phyloP scores from a whole-genome alignment of 2,113 vertebrate species.

The Brachyhypopomus gauderio region DNA sequence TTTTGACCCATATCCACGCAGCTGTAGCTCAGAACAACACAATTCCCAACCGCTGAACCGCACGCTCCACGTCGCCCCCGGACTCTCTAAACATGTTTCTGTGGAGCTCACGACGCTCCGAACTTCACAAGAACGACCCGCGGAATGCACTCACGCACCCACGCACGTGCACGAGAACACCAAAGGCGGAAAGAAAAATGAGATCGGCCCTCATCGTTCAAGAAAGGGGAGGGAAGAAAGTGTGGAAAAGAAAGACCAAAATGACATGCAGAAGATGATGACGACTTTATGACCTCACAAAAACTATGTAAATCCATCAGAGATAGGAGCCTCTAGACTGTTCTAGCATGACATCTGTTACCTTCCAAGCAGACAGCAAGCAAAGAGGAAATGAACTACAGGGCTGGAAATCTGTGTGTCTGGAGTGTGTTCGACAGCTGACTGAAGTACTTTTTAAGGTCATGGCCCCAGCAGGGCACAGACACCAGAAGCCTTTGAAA shows the following conservation, averaged over 20 bases:
- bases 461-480: no score
- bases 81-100: not conserved
- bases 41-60: not conserved
- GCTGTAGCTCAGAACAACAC: not conserved
- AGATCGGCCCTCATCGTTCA: no score
- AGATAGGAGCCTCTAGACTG: not conserved
- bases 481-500: no score
- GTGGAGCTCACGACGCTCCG: no score
- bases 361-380: not conserved
- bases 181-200: no score
- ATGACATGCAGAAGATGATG: not conserved
- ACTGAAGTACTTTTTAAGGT: not conserved
- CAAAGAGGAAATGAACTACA: not conserved
- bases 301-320: not conserved
- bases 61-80: not conserved
- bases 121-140: not conserved
- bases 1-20: conserved; percentile 4
- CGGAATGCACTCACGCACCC: not conserved
- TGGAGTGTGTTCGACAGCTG: conserved; percentile 26
- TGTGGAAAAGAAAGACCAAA: not conserved
- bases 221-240: no score
- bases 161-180: no score
- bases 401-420: conserved; percentile 18
- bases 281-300: not conserved
- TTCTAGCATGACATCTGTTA: not conserved